Percentiles rank a stretch among this genome's conserved stretches.
Conservation (phyloP, 2,113 vertebrate genomes). For the Eulemur rufifrons region DNA sequence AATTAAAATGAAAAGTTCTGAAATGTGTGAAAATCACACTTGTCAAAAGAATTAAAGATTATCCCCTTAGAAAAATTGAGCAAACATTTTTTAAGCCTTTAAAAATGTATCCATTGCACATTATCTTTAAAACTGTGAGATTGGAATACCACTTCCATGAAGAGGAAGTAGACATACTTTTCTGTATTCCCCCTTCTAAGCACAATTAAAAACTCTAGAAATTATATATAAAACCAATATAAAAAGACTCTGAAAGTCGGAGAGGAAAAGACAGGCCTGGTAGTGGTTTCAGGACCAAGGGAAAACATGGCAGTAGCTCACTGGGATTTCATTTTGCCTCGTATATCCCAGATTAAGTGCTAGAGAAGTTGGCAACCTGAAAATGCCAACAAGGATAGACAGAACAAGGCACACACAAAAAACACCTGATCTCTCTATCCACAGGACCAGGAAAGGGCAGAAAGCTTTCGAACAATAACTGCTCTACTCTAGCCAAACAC, state of each 20-base stretch:
- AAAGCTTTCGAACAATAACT: not conserved
- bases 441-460: not conserved
- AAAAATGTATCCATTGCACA: not conserved
- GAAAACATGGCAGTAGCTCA: not conserved
- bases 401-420: not conserved
- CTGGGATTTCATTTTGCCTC: not conserved
- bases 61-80: not conserved
- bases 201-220: not conserved
- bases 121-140: not conserved
- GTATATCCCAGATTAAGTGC: too few relatives aligned
- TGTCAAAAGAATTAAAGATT: not conserved
- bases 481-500: not conserved
- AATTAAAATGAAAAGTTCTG: conserved; percentile 6
- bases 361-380: not conserved
- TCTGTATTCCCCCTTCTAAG: not conserved
- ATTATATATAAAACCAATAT: not conserved
- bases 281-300: not conserved
- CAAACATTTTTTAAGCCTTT: not conserved
- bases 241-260: not conserved
- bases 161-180: not conserved
- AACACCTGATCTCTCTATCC: not conserved
- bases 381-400: not conserved
- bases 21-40: not conserved
- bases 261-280: not conserved
- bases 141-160: not conserved